Evolutionary conservation across 1,140 invertebrate genomes (phyloP).

Genomic region (Aphis craccivora): DNA sequence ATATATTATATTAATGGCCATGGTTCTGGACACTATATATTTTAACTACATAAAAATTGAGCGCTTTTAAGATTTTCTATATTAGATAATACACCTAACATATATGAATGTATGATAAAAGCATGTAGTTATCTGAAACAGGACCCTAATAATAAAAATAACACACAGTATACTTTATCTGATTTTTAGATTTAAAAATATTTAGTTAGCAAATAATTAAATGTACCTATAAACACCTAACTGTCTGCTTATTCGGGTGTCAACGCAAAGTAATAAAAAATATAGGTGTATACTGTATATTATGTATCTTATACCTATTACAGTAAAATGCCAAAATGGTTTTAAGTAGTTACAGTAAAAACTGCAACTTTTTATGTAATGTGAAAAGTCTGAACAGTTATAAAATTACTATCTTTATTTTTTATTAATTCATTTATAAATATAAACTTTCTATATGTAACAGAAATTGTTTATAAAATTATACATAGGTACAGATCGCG

Average conservation of each 20-base stretch:
- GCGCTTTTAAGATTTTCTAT: neutral
- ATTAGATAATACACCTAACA: neutral
- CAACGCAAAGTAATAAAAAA: neutral
- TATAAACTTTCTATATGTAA: neutral
- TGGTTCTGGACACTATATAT: neutral
- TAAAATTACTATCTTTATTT: neutral
- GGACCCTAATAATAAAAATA: neutral
- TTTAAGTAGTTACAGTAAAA: neutral
- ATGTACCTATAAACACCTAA: neutral
- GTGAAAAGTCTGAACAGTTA: neutral
- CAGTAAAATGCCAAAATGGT: neutral
- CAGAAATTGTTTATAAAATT: neutral
- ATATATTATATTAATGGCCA: neutral
- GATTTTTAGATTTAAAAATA: constrained; percentile 13
- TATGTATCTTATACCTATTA: neutral
- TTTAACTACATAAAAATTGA: neutral
- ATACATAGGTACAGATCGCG: neutral
- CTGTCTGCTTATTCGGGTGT: neutral
- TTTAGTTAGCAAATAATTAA: constrained; percentile 18
- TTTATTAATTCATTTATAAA: neutral
- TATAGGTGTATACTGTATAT: neutral
- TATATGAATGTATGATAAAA: neutral
- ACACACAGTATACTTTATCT: neutral
- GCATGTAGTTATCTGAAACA: neutral
- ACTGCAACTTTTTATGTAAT: neutral